Evolutionary conservation across 2,797 vertebrate genomes (phyloP).

Genomic region (Adelosebastes latens): DNA sequence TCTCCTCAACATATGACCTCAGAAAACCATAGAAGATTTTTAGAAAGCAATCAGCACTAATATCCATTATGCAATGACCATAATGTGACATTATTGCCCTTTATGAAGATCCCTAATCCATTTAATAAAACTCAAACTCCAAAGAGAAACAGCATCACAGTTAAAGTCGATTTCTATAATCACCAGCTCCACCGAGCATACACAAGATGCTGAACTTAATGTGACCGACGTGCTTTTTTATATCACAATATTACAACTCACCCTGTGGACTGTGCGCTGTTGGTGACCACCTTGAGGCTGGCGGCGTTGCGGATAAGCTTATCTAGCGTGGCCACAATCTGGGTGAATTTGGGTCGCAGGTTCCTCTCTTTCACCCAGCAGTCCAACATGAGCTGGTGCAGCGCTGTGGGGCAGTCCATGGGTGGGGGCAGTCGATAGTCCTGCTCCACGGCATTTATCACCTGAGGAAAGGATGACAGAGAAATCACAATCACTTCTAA

Average conservation of each 20-base stretch:
- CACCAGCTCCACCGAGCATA: not conserved
- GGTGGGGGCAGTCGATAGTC: constrained; percentile 97
- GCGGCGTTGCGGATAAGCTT: constrained; percentile 98
- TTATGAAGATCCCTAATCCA: constrained; percentile 17
- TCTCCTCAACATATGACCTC: constrained; percentile 3
- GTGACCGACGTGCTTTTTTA: not conserved
- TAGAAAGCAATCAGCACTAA: not conserved
- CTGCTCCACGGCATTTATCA: constrained; percentile 98
- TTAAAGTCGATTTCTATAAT: constrained; percentile 9
- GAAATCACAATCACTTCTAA: constrained; percentile 34
- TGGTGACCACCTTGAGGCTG: constrained; percentile 97
- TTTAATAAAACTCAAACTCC: constrained; percentile 5
- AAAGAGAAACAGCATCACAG: not conserved
- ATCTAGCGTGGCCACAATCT: constrained; percentile 97
- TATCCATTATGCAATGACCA: not conserved
- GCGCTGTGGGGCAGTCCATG: constrained; percentile 97
- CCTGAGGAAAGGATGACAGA: constrained; percentile 76
- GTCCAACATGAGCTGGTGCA: constrained; percentile 99
- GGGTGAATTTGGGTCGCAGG: constrained; percentile 96
- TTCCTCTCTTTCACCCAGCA: constrained; percentile 99
- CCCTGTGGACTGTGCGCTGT: constrained; percentile 93
- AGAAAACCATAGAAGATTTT: constrained; percentile 11
- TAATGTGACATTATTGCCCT: constrained; percentile 29
- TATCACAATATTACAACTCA: constrained; percentile 68
- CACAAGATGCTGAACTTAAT: not conserved